Base-by-base conservation (phyloP, 2,113 vertebrate species). In the Malurus alboscapulatus region DNA sequence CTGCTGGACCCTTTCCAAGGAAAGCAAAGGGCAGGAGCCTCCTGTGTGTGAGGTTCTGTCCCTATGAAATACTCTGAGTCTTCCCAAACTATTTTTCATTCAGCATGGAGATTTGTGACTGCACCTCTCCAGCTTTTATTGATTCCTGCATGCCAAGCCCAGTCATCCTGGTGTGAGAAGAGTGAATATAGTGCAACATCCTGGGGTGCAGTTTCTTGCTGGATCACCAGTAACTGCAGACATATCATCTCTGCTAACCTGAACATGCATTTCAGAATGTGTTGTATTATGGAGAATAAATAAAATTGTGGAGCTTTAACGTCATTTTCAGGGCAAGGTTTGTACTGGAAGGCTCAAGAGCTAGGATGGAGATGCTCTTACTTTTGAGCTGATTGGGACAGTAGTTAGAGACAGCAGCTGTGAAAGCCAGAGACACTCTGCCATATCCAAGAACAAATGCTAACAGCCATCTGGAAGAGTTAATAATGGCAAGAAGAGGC, bases 71-170 rank as follows among this genome's bases (percentile, higher is more conserved):
- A 16, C 18, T 81, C 22, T 24, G 58, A 47, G 40, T 82, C 29
- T 59, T 42, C 20, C n/a, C 74, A 88, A 54, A 8, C 32, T 77
- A 22, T 26, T 75, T 90, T 91, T 92, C 76, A 71, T 95, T 96
- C 75, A 53, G 88, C 27, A 8, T 30, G 40, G 80, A 83, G 57
- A 69, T 48, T n/a, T 63, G 24, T 87, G 94, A 93, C 91, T 92
- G 65, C 72, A 94, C 21, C 44, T 90, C 29, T 44, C 14, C 25
- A 27, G 14, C 4, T 32, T 68, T 95, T 86, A 69, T 67, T 87
- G n/a, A 32, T 85, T 58, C 65, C 58, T 80, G 50, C n/a, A 42
- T 79, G 50, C 59, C 78, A 92, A 95, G 82, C 62, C 30, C 36
- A 40, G 53, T 10, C 44, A 74, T 17, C 6, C 67, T 91, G 65